Percentiles rank a stretch among this genome's conserved stretches.
These are phyloP conservation scores for Calephelis virginiensis DNA, from an alignment of 1,140 invertebrate species.

Conservation along the genomic window DNA sequence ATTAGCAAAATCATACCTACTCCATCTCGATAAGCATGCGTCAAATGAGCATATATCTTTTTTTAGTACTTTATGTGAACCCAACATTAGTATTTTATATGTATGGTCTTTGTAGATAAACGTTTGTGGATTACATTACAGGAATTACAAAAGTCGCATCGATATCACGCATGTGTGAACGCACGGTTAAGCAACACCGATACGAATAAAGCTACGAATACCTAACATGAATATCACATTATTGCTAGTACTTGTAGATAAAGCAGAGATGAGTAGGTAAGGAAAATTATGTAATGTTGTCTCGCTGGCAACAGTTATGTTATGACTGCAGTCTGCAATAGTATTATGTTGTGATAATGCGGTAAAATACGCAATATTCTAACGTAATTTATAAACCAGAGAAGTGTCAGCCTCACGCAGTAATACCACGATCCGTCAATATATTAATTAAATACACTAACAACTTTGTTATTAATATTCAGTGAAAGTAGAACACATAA, in stretches of 20 bases:
- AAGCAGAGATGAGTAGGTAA: constrained; percentile 52
- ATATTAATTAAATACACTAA: not conserved
- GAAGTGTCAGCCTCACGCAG: not conserved
- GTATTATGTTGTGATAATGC: constrained; percentile 1
- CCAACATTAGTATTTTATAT: no score
- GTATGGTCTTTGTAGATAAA: no score
- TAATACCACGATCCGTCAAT: not conserved
- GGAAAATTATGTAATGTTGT: constrained; percentile 50
- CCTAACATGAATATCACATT: constrained; percentile 71
- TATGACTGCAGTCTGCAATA: not conserved
- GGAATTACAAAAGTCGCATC: not conserved
- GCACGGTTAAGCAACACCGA: constrained; percentile 36
- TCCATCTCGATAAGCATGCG: no score
- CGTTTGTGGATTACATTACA: no score
- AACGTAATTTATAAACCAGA: constrained; percentile 9
- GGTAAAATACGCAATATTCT: constrained; percentile 9
- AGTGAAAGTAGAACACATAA: not conserved
- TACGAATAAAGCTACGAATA: constrained; percentile 39
- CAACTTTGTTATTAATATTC: not conserved
- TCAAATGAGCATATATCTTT: no score
- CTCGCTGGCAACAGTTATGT: constrained; percentile 16
- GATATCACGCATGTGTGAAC: not conserved
- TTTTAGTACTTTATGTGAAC: no score
- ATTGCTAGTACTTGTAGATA: constrained; percentile 62
- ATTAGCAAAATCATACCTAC: no score